Conservation (phyloP, 1,140 invertebrate species). For the Zaprionus davidi region DNA sequence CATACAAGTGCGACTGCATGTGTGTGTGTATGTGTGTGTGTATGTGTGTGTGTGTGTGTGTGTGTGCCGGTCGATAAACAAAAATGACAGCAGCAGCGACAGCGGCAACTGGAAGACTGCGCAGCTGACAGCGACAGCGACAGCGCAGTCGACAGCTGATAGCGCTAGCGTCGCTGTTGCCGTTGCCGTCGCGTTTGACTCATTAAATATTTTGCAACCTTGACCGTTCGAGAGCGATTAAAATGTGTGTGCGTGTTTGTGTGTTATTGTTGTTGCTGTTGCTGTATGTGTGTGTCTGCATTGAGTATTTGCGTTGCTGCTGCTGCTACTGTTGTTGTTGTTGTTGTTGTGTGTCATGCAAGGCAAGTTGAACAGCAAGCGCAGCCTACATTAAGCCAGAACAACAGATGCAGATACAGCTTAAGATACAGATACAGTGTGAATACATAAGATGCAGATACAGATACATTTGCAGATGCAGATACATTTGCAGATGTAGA, state of each 20-base stretch:
- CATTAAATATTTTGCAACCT: constrained; percentile 83
- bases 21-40: constrained; percentile 12
- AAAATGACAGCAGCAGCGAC: constrained; percentile 39
- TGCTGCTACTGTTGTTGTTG: constrained; percentile 14
- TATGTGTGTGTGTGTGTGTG: constrained; percentile 7
- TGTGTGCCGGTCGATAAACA: constrained; percentile 65
- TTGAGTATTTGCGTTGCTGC: constrained; percentile 23
- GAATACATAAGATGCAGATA: not conserved
- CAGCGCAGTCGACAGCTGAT: constrained; percentile 56
- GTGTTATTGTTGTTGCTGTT: constrained; percentile 14
- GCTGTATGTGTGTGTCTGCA: constrained; percentile 25
- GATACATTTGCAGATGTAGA: not conserved
- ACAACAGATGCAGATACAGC: constrained; percentile 9
- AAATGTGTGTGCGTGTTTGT: constrained; percentile 40
- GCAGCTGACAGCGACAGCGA: constrained; percentile 40
- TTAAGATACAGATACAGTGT: not conserved
- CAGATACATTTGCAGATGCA: not conserved
- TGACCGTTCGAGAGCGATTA: constrained; percentile 82
- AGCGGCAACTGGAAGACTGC: constrained; percentile 29
- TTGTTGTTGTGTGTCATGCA: constrained; percentile 25
- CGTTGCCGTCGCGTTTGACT: constrained; percentile 65
- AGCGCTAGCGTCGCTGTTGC: constrained; percentile 39
- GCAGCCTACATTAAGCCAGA: constrained; percentile 23
- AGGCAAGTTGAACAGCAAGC: constrained; percentile 24
- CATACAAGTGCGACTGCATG: constrained; percentile 14